A percentile compares a stretch with the other conserved stretches of the same genome.
These are phyloP conservation scores for Notolepis coatsorum DNA, from an alignment of 2,797 vertebrate genomes.

Conservation along the genomic window DNA sequence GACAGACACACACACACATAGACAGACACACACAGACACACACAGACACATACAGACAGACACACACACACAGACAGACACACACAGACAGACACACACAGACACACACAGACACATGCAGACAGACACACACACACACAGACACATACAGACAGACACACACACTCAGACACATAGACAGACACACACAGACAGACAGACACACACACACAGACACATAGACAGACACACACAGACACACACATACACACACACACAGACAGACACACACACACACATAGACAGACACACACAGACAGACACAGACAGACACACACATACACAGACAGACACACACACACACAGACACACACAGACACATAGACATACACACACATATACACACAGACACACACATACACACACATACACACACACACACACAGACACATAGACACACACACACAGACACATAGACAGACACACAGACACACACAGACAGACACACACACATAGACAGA, in stretches of 20 bases:
- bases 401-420: neutral
- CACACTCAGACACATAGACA: neutral
- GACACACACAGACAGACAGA: neutral
- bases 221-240: no score
- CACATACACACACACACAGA: no score
- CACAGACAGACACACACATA: no score
- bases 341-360: neutral
- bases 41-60: no score
- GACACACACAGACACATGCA: no score
- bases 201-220: neutral
- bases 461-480: neutral
- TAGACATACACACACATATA: conserved; percentile 3
- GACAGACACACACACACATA: no score
- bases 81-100: conserved; percentile 1
- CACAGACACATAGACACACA: neutral
- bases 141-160: no score
- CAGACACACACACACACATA: no score
- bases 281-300: no score
- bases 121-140: no score
- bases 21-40: no score
- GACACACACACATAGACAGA: conserved; percentile 9
- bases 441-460: neutral
- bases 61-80: neutral
- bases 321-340: no score
- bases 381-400: neutral